Evolutionary conservation across 2,113 vertebrate species (phyloP).

Genomic region (human (Homo sapiens)): GRCh38 chr9:9567501-9568000

Average conservation of each 20-base stretch:
- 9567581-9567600: background rate
- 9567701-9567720: background rate
- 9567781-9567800: background rate
- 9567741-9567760: background rate
- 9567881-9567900: background rate
- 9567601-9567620: background rate
- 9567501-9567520: background rate
- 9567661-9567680: background rate
- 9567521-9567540: background rate
- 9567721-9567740: background rate
- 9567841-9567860: background rate
- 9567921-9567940: background rate
- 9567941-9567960: background rate
- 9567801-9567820: background rate
- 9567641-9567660: background rate
- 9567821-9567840: background rate
- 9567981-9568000: background rate
- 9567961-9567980: background rate
- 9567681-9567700: background rate
- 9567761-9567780: background rate
- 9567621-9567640: background rate
- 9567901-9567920: background rate
- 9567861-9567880: background rate
- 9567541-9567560: background rate
- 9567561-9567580: background rate